A percentile compares a stretch with the other conserved stretches of the same genome.
phyloP scores from a whole-genome alignment of 2,888 invertebrate species.

The Euproctis similis region DNA sequence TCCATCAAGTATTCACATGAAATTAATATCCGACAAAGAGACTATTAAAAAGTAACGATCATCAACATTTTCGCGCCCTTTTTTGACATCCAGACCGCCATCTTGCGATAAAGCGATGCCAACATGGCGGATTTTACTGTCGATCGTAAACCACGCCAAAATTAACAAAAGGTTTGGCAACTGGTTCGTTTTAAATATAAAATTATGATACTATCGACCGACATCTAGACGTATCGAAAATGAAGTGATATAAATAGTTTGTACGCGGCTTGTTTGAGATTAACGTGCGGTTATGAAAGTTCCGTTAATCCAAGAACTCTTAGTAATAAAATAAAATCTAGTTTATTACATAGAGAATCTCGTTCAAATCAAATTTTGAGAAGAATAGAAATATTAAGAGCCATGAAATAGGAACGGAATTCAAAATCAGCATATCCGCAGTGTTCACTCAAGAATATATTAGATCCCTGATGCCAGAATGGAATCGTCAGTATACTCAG shows the following conservation, averaged over 20 bases:
- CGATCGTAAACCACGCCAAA: constrained; percentile 59
- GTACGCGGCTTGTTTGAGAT: constrained; percentile 6
- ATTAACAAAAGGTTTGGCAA: constrained; percentile 68
- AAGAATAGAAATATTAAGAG: too few species aligned
- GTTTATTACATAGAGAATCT: too few species aligned
- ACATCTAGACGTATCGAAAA: constrained; percentile 17
- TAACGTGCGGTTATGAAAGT: background rate
- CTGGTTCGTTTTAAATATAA: constrained; percentile 61
- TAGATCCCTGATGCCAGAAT: too few species aligned
- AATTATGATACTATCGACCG: constrained; percentile 47
- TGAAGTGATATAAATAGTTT: constrained; percentile 18
- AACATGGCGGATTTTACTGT: constrained; percentile 56
- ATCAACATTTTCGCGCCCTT: constrained; percentile 45
- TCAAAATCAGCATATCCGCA: too few species aligned
- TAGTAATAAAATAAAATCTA: too few species aligned
- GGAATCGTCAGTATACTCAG: too few species aligned
- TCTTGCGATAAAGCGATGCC: constrained; percentile 43
- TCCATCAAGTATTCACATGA: constrained; percentile 20
- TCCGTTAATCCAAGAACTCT: too few species aligned
- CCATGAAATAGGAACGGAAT: too few species aligned
- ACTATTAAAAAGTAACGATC: constrained; percentile 42
- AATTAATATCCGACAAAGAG: constrained; percentile 36
- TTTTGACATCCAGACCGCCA: constrained; percentile 41
- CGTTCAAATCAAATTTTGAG: too few species aligned
- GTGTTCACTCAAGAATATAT: too few species aligned